Conservation (phyloP, 2,113 vertebrate species). For the Callipepla squamata region DNA sequence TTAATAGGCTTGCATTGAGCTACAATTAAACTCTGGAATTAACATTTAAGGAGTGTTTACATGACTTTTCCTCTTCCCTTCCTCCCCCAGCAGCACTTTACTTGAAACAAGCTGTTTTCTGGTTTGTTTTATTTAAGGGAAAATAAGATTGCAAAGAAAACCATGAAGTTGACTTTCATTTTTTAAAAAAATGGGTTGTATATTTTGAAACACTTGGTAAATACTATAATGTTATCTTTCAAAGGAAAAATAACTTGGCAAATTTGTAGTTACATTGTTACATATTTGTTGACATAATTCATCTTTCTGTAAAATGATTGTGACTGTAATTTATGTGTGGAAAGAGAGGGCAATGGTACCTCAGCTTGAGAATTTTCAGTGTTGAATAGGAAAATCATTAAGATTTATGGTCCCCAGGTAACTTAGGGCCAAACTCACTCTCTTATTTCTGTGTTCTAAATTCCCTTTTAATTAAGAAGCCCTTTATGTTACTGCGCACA, state of each 20-base stretch:
- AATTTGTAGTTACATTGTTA: background rate
- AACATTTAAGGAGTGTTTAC: conserved; percentile 73
- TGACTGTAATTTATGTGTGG: background rate
- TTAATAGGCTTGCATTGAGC: conserved; percentile 71
- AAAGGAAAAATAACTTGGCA: background rate
- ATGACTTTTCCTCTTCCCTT: conserved; percentile 52
- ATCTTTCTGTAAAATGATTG: background rate
- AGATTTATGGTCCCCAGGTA: background rate
- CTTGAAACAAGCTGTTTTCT: conserved; percentile 35
- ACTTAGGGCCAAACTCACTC: background rate
- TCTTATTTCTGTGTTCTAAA: background rate
- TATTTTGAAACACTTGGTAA: background rate
- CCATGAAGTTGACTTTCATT: background rate
- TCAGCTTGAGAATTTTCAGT: background rate
- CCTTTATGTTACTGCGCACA: background rate
- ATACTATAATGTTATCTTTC: background rate
- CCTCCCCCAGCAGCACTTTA: conserved; percentile 38
- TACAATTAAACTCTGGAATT: conserved; percentile 74
- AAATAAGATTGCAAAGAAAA: background rate
- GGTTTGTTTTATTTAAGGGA: background rate
- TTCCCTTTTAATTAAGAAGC: background rate
- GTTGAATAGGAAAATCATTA: background rate
- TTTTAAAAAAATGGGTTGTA: background rate
- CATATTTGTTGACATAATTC: background rate
- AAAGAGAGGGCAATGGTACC: background rate